phyloP scores from a whole-genome alignment of 2,888 invertebrate genomes.

The Drosophila antonietae region DNA sequence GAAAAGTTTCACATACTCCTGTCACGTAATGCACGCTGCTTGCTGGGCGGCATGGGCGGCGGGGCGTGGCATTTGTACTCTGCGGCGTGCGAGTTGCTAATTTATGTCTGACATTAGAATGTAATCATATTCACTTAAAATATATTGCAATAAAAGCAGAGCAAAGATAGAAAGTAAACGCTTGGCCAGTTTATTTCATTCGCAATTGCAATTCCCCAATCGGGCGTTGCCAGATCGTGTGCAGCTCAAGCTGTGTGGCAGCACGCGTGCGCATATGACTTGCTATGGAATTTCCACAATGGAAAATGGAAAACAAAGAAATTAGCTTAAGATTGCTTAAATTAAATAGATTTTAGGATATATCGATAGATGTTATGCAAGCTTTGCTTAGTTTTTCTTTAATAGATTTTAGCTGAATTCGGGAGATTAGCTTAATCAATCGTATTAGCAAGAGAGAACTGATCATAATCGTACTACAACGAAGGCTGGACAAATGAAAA shows the following conservation, averaged over 20 bases:
- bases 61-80: conserved; percentile 5
- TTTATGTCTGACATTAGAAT: conserved; percentile 77
- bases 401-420: neutral
- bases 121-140: conserved; percentile 78
- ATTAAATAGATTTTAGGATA: neutral
- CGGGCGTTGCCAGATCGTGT: conserved; percentile 2
- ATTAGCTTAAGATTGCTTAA: too few species aligned
- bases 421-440: neutral
- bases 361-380: neutral
- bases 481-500: neutral
- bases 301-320: neutral
- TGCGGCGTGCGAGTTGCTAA: conserved; percentile 62
- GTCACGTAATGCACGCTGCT: conserved; percentile 64
- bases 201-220: neutral
- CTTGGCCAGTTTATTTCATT: neutral
- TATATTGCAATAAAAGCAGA: conserved; percentile 26
- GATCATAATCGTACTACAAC: neutral
- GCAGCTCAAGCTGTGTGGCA: neutral
- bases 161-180: neutral
- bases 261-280: neutral
- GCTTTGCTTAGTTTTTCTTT: neutral
- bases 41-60: neutral
- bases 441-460: neutral
- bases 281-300: neutral
- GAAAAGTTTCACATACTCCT: conserved; percentile 76